Percentiles rank a stretch among this genome's conserved stretches.
Conservation (phyloP, 37 sponge, comb jelly and placozoan genomes). For the Tethya wilhelma region DNA sequence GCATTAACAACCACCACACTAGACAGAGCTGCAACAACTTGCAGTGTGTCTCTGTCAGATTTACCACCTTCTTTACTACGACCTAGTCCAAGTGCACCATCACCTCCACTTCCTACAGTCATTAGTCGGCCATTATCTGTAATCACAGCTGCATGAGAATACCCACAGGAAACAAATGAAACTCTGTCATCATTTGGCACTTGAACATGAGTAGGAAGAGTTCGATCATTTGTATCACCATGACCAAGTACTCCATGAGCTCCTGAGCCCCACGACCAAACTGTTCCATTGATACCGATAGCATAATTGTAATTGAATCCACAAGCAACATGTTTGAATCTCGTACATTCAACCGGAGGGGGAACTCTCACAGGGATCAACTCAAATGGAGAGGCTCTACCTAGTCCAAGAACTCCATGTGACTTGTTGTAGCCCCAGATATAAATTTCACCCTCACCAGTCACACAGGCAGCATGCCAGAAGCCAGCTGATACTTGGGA, state of each 20-base stretch:
- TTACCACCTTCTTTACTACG: constrained; percentile 19
- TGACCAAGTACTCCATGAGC: constrained; percentile 65
- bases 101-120: constrained; percentile 44
- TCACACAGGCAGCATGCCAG: constrained; percentile 52
- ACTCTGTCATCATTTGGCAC: not conserved
- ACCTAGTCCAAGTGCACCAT: constrained; percentile 56
- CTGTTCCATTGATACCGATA: constrained; percentile 18
- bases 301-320: constrained; percentile 69
- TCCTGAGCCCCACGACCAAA: constrained; percentile 66
- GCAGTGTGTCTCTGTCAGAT: constrained; percentile 10
- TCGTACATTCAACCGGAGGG: not conserved
- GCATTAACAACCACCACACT: constrained; percentile 13
- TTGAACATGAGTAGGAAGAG: constrained; percentile 6
- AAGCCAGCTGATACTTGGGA: constrained; percentile 27
- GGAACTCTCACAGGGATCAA: not conserved
- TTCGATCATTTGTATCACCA: constrained; percentile 26
- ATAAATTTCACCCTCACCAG: constrained; percentile 21
- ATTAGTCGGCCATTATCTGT: constrained; percentile 33
- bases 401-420: constrained; percentile 35
- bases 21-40: constrained; percentile 3
- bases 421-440: constrained; percentile 54
- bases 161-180: constrained; percentile 49
- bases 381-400: not conserved
- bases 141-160: constrained; percentile 60
- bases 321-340: constrained; percentile 47